Evolutionary conservation across 2,888 invertebrate genomes (phyloP).

Genomic region (Tenthredo distinguenda): DNA sequence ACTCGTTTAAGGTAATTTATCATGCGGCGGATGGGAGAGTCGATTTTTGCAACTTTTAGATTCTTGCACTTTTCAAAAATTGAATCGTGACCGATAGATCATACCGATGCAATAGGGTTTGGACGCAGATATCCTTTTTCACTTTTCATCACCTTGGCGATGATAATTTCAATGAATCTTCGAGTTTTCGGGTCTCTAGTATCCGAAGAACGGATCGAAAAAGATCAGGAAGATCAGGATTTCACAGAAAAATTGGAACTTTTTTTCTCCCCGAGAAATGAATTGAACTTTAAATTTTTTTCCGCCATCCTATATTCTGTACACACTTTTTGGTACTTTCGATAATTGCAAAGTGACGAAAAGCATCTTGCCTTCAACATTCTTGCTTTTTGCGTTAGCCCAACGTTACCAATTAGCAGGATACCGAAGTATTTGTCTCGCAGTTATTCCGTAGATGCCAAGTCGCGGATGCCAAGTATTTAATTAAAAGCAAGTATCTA

Average conservation of each 20-base stretch:
- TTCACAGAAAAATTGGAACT: no score
- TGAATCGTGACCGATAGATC: no score
- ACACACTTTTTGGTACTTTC: neutral
- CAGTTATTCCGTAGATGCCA: neutral
- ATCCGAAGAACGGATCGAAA: no score
- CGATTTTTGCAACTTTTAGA: neutral
- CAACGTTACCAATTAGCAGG: neutral
- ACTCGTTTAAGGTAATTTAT: neutral
- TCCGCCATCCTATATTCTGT: no score
- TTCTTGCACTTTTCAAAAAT: neutral
- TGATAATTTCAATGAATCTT: neutral
- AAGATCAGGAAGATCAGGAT: no score
- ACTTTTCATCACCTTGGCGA: no score
- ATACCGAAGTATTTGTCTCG: neutral
- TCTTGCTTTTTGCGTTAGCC: neutral
- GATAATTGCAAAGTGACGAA: neutral
- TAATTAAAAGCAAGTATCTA: constrained; percentile 2
- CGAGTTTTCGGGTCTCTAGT: no score
- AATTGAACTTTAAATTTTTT: no score
- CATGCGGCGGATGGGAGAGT: neutral
- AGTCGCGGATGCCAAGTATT: neutral
- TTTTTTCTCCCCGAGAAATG: no score
- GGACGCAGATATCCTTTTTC: no score
- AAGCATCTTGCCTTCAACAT: neutral
- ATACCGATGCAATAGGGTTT: no score